Evolutionary conservation across 2,888 invertebrate genomes (phyloP).

Genomic region (Rhimphoctona megacephalus): DNA sequence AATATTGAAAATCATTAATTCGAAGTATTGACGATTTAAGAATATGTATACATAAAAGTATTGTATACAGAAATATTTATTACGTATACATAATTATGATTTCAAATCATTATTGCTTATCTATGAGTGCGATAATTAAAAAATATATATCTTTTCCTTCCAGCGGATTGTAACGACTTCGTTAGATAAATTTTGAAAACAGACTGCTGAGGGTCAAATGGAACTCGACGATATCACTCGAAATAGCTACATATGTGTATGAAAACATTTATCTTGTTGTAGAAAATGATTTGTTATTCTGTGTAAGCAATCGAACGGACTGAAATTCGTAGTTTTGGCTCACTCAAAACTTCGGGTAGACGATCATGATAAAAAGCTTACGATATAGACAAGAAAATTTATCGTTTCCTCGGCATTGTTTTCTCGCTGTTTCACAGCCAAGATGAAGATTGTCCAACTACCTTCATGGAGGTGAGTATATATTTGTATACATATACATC

Average conservation of each 20-base stretch:
- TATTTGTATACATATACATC: background rate
- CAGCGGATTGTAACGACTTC: background rate
- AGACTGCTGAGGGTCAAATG: background rate
- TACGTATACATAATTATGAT: no score
- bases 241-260: background rate
- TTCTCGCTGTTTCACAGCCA: constrained; percentile 59
- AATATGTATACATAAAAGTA: background rate
- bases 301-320: constrained; percentile 4
- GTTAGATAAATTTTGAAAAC: background rate
- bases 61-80: no score
- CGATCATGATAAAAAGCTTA: constrained; percentile 10
- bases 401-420: constrained; percentile 66
- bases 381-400: constrained; percentile 45
- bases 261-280: background rate
- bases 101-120: no score
- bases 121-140: background rate
- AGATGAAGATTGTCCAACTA: constrained; percentile 50
- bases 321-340: constrained; percentile 36
- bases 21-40: background rate
- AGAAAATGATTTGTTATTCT: constrained; percentile 19
- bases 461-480: background rate
- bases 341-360: constrained; percentile 19
- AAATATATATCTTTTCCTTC: background rate
- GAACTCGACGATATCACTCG: background rate
- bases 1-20: background rate